Evolutionary conservation across 2,797 vertebrate species (phyloP), one percentile per base, ranked within the genome.

Genomic region (Anguilla anguilla): DNA sequence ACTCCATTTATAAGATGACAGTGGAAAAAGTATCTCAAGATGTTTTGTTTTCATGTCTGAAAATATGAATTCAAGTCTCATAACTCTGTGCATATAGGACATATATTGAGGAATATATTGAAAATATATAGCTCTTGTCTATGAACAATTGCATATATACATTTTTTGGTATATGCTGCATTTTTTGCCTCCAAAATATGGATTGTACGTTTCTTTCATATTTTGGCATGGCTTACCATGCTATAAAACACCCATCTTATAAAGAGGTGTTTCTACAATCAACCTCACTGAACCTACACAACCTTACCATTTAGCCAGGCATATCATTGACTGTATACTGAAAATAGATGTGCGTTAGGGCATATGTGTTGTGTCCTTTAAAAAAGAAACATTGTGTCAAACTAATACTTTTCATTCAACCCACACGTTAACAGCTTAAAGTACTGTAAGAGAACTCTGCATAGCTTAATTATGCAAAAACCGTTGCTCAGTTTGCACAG

Each of bases 281-380:
- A 22, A 28, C 51, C 6, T 79, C 7, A 43, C 3, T 55, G n/a
- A 25, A 51, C 3, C 43, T 57, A 1, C 15, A 13, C 55, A 19
- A 17, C 55, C 55, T 57, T 25, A 64, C 0, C 57, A 22, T 25
- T 25, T n/a, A 64, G 61, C 61, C 61, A 64, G 61, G 22, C 61
- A n/a, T 64, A 51, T 83, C 81, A 46, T 39, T 10, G 53, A 83
- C 31, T 25, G 10, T 55, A 53, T 59, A 28, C 39, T 46, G 77
- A n/a, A n/a, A 61, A 35, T 69, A 46, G 2, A 22, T 31, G 67
- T 81, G 28, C 86, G 17, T 81, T 83, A 35, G 35, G n/a, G 25
- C 31, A 69, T 53, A 25, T n/a, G 51, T 86, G 43, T 86, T 87
- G 77, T 87, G 59, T 17, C 22, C 11, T 35, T 74, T 74, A n/a